Evolutionary conservation across 2,113 vertebrate species (phyloP), one percentile per base, ranked within the genome.

Genomic region (Ictalurus furcatus): DNA sequence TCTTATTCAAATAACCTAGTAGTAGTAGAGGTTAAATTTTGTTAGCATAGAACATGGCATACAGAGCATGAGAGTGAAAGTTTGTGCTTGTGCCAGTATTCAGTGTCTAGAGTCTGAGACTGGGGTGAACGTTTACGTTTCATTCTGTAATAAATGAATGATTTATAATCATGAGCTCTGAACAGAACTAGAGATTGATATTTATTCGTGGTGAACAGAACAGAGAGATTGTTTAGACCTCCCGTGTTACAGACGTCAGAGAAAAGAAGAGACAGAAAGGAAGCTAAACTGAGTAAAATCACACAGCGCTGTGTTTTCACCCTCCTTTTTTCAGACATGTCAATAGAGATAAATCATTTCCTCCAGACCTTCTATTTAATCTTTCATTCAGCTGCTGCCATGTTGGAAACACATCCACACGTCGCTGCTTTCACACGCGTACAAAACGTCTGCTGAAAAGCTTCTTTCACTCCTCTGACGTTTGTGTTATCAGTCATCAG

Each of bases 321-420:
- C 63, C 79, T 59, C 84, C 88, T 85, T 28, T 83, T 86, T 83
- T 25, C 74, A 87, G 63, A 71, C 37, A 30, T 65, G 71, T 92
- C 90, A 90, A 89, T 89, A 89, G 88, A 56, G 67, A 88, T 86
- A 85, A 90, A 80, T 88, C 81, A 85, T 84, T 82, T 89, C 85
- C 54, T 37, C 59, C 63, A 89, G 87, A 89, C 34, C 13, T 86
- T 23, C 9, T 85, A 69, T 71, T 84, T 67, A 76, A 78, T 88
- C 67, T 84, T 14, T 76, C 69, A 91, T 88, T 90, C 84, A 89
- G 80, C 40, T 40, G 61, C n/a, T 16, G n/a, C 76, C 61, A 25
- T 11, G 54, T 78, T 61, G 80, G 44, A 82, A 88, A 88, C 74
- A 61, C 37, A 87, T 48, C 65, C 86, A 85, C 74, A 69, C 85